phyloP scores from a whole-genome alignment of 1,140 invertebrate genomes.

The Eufriesea mexicana region DNA sequence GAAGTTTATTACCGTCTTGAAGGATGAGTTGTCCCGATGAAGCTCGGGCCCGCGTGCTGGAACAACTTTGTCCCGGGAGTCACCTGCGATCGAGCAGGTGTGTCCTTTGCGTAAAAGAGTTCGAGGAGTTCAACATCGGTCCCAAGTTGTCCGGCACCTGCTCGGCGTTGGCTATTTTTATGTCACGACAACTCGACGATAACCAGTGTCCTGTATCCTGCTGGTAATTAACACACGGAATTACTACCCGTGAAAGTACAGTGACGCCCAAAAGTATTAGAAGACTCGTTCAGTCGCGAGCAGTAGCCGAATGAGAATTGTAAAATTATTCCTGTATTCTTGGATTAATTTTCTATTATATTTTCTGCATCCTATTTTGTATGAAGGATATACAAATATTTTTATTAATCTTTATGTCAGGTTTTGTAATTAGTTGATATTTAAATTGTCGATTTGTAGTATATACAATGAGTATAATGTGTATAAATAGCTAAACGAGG shows the following conservation, averaged over 20 bases:
- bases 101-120: not conserved
- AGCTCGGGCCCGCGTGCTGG: not conserved
- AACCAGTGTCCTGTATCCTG: not conserved
- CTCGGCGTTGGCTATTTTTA: constrained; percentile 1
- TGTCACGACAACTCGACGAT: constrained; percentile 3
- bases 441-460: too few relatives aligned
- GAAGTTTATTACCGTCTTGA: not conserved
- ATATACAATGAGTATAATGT: too few relatives aligned
- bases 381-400: too few relatives aligned
- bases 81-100: constrained; percentile 45
- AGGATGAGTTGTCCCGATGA: not conserved
- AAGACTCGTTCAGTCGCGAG: too few relatives aligned
- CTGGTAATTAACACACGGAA: not conserved
- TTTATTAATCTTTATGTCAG: too few relatives aligned
- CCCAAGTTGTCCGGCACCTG: constrained; percentile 10
- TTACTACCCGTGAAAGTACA: not conserved
- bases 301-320: too few relatives aligned
- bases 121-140: constrained; percentile 2
- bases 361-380: too few relatives aligned
- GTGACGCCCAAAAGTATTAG: too few relatives aligned
- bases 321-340: too few relatives aligned
- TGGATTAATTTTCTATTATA: too few relatives aligned
- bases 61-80: constrained; percentile 13
- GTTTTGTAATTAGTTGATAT: too few relatives aligned
- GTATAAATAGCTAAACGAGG: too few relatives aligned